phyloP scores from a whole-genome alignment of 2,113 vertebrate genomes.

The Osmerus eperlanus region DNA sequence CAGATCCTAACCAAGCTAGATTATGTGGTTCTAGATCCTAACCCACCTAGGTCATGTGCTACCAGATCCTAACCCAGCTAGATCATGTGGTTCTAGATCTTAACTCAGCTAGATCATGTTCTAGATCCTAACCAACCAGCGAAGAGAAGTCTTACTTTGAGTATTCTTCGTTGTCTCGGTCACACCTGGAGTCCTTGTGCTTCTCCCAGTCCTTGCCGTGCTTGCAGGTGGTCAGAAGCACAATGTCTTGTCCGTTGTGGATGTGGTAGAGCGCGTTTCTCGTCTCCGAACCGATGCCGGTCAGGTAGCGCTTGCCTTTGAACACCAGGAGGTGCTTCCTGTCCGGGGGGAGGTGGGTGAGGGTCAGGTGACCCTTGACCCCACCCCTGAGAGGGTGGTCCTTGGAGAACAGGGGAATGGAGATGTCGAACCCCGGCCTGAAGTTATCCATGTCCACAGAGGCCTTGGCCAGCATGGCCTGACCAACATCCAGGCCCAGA shows the following conservation, averaged over 20 bases:
- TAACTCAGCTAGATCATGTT: not conserved
- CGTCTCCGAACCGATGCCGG: constrained; percentile 78
- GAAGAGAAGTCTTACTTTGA: constrained; percentile 68
- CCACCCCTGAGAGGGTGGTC: constrained; percentile 74
- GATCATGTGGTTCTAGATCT: too few relatives aligned
- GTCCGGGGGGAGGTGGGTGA: constrained; percentile 62
- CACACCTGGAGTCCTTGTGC: constrained; percentile 75
- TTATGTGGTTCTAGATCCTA: too few relatives aligned
- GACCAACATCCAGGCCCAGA: constrained; percentile 77
- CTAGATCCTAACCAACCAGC: constrained; percentile 13
- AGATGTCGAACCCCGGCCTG: constrained; percentile 74
- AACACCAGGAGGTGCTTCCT: constrained; percentile 79
- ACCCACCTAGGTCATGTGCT: too few relatives aligned
- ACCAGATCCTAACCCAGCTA: too few relatives aligned
- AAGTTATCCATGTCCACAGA: constrained; percentile 75
- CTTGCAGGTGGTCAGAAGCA: constrained; percentile 79
- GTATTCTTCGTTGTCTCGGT: constrained; percentile 76
- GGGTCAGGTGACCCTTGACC: constrained; percentile 56
- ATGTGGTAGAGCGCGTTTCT: constrained; percentile 79
- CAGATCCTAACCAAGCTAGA: too few relatives aligned
- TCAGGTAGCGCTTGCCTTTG: constrained; percentile 79
- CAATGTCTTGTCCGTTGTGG: constrained; percentile 75
- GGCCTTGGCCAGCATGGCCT: constrained; percentile 77
- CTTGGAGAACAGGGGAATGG: constrained; percentile 78
- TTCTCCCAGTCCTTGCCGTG: constrained; percentile 82